Evolutionary conservation across 2,888 invertebrate genomes (phyloP).

Genomic region (Cyaniris semiargus): DNA sequence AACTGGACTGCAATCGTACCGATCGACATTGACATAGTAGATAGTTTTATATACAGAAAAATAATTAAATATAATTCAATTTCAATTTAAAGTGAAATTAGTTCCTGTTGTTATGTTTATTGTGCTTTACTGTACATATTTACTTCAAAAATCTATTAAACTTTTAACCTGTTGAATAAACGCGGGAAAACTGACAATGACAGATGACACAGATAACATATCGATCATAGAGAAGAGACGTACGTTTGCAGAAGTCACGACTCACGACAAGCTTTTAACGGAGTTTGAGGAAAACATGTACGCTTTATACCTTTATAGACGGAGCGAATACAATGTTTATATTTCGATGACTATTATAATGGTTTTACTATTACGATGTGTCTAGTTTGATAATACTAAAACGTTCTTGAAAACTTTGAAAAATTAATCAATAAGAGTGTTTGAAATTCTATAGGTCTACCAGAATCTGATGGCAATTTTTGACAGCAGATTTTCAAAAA

Average conservation of each 20-base stretch:
- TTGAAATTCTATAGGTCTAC: no score
- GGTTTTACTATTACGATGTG: not conserved
- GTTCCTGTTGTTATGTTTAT: no score
- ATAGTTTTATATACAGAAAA: no score
- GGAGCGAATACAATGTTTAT: not conserved
- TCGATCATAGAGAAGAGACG: constrained; percentile 6
- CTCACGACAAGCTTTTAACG: constrained; percentile 7
- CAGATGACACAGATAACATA: constrained; percentile 14
- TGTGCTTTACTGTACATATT: no score
- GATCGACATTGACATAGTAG: no score
- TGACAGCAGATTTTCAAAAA: no score
- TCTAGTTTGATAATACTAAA: not conserved
- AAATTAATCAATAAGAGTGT: no score
- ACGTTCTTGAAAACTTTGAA: no score
- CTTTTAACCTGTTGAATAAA: not conserved
- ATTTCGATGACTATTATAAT: not conserved
- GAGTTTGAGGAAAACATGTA: not conserved
- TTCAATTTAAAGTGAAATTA: no score
- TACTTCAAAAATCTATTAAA: not conserved
- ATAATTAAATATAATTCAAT: no score
- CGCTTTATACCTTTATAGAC: not conserved
- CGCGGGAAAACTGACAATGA: constrained; percentile 5
- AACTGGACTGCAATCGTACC: no score
- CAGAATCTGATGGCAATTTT: no score
- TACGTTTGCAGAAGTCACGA: not conserved